These are phyloP conservation scores for Campoplex nolae DNA, from an alignment of 2,888 invertebrate genomes.

Conservation along the genomic window DNA sequence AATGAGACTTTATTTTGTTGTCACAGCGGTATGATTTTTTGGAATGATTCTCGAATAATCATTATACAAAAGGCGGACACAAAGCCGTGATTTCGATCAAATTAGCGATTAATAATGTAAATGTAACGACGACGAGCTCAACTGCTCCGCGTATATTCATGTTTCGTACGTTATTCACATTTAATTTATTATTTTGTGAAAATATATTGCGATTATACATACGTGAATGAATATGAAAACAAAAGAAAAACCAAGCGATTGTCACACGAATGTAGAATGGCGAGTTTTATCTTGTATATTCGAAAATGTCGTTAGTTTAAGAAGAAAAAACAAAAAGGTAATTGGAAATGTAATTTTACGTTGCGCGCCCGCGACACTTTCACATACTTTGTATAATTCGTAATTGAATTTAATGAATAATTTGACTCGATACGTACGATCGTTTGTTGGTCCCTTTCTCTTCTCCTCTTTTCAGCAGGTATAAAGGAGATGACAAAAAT, in stretches of 20 bases:
- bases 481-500: background rate
- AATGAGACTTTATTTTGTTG: background rate
- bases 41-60: background rate
- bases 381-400: constrained; percentile 67
- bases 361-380: constrained; percentile 53
- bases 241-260: constrained; percentile 23
- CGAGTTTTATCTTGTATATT: constrained; percentile 33
- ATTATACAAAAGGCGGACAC: too few relatives aligned
- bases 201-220: constrained; percentile 40
- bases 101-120: too few relatives aligned
- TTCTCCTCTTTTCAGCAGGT: background rate
- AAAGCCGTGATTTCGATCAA: too few relatives aligned
- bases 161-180: background rate
- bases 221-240: constrained; percentile 14
- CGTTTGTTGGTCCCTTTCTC: background rate
- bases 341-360: constrained; percentile 43
- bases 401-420: constrained; percentile 65
- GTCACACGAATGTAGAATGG: constrained; percentile 53
- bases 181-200: background rate
- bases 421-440: constrained; percentile 48
- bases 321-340: constrained; percentile 15
- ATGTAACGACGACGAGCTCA: too few relatives aligned
- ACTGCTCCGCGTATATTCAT: background rate
- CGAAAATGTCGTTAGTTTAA: constrained; percentile 35
- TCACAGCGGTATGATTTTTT: background rate